phyloP scores from a whole-genome alignment of 2,113 vertebrate species.

The Tychaedon coryphoeus region DNA sequence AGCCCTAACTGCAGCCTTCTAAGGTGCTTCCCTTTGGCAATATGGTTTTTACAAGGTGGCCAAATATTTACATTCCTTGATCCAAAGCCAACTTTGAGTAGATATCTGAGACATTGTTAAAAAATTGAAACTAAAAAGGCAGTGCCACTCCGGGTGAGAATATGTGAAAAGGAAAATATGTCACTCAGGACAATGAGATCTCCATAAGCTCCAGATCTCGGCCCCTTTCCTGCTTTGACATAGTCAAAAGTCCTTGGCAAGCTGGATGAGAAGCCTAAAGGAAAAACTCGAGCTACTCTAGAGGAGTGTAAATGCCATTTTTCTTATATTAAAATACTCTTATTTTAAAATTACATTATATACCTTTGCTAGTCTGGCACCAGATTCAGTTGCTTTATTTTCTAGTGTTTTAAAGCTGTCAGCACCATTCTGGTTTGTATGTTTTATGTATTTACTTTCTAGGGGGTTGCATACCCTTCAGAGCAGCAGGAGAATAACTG shows the following conservation, averaged over 20 bases:
- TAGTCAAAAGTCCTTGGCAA: constrained; percentile 34
- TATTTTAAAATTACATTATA: constrained; percentile 25
- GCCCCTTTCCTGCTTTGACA: constrained; percentile 15
- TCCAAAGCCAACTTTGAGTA: background rate
- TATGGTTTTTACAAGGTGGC: background rate
- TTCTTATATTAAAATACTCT: constrained; percentile 21
- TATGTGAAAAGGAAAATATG: constrained; percentile 5
- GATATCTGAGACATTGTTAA: constrained; percentile 18
- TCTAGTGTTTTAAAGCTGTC: constrained; percentile 57
- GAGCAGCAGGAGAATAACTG: constrained; percentile 20
- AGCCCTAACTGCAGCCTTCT: constrained; percentile 1
- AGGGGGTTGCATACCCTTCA: background rate
- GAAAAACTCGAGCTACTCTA: constrained; percentile 19
- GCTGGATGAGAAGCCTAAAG: constrained; percentile 23
- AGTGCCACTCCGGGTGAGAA: background rate
- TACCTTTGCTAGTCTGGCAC: constrained; percentile 14
- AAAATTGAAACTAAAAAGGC: constrained; percentile 24
- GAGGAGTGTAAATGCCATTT: constrained; percentile 27
- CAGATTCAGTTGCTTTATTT: background rate
- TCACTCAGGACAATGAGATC: constrained; percentile 6
- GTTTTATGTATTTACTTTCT: constrained; percentile 52
- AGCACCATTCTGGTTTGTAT: constrained; percentile 34
- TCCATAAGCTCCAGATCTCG: background rate
- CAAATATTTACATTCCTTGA: background rate
- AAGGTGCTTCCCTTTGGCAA: background rate